Evolutionary conservation across 2,797 vertebrate genomes (phyloP).

Genomic region (Falco peregrinus): DNA sequence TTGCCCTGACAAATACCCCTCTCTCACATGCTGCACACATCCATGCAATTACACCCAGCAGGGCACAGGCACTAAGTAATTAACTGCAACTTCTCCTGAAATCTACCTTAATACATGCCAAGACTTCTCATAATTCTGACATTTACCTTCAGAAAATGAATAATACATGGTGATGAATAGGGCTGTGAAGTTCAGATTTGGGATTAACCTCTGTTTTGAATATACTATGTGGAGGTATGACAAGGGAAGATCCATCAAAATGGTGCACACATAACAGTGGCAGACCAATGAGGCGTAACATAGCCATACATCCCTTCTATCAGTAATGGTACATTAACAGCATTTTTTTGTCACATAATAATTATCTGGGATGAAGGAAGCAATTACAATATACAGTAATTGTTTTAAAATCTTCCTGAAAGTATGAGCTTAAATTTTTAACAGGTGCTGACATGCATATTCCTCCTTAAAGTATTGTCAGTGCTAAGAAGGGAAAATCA

Average conservation of each 20-base stretch:
- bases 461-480: neutral
- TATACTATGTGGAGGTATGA: neutral
- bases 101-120: slow-evolving; percentile 12
- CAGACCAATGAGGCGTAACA: neutral
- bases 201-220: slow-evolving; percentile 20
- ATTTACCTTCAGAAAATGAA: slow-evolving; percentile 51
- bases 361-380: neutral
- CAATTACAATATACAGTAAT: neutral
- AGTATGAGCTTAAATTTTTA: slow-evolving; percentile 9
- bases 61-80: slow-evolving; percentile 18
- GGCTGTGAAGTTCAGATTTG: slow-evolving; percentile 8
- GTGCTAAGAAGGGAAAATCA: neutral
- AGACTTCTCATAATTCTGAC: slow-evolving; percentile 8
- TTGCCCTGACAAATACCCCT: slow-evolving; percentile 43
- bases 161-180: slow-evolving; percentile 35
- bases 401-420: neutral
- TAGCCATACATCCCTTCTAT: neutral
- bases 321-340: neutral
- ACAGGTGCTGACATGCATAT: neutral
- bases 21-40: neutral
- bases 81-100: slow-evolving; percentile 39
- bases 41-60: neutral
- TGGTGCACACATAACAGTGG: neutral
- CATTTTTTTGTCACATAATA: neutral
- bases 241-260: slow-evolving; percentile 47